Evolutionary conservation across 2,888 invertebrate species (phyloP).

Genomic region (Loripinus fragilis): DNA sequence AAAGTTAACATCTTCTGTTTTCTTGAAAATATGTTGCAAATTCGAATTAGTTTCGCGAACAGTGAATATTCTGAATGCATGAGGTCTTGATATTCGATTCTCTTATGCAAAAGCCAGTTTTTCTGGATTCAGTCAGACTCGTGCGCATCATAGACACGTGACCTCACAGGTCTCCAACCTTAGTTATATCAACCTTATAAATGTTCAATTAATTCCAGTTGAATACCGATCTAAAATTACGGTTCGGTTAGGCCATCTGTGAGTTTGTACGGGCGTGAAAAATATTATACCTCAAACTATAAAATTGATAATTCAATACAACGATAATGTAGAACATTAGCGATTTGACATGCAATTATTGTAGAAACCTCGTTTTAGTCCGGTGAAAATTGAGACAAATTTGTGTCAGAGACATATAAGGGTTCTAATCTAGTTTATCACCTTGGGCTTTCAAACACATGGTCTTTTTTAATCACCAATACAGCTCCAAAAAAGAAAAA

Average conservation of each 20-base stretch:
- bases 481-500: too few species aligned
- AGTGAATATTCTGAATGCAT: too few species aligned
- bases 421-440: constrained; percentile 17
- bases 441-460: neutral
- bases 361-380: constrained; percentile 1
- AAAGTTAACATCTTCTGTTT: too few species aligned
- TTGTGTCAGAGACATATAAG: neutral
- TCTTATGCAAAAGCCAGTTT: too few species aligned
- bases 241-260: neutral
- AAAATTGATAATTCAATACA: constrained; percentile 15
- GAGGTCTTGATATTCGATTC: too few species aligned
- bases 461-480: neutral
- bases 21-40: too few species aligned
- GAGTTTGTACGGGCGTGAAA: constrained; percentile 13
- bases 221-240: neutral
- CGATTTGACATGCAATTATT: constrained; percentile 13
- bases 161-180: neutral
- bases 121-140: too few species aligned
- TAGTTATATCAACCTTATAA: constrained; percentile 43
- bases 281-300: constrained; percentile 11
- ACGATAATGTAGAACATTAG: neutral
- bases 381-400: constrained; percentile 17
- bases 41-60: too few species aligned
- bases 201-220: constrained; percentile 55
- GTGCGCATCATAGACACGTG: neutral